Evolutionary conservation across 2,797 vertebrate species (phyloP).

Genomic region (Semotilus atromaculatus): DNA sequence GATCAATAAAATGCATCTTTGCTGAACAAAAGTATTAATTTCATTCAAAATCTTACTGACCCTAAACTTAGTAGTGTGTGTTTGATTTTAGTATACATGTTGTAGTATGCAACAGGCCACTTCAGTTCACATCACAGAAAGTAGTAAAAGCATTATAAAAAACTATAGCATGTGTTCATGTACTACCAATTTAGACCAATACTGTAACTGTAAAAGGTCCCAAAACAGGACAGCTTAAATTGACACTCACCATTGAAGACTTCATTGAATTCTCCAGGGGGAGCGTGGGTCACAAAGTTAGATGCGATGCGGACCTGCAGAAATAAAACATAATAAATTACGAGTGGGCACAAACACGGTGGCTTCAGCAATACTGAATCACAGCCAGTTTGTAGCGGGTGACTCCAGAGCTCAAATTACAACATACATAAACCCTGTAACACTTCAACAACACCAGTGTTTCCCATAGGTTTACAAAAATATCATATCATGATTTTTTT

Average conservation of each 20-base stretch:
- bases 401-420: constrained; percentile 15
- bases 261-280: constrained; percentile 98
- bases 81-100: background rate
- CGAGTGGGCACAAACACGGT: background rate
- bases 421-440: background rate
- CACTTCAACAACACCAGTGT: constrained; percentile 22
- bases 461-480: too few relatives aligned
- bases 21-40: background rate
- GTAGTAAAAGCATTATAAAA: background rate
- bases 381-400: background rate
- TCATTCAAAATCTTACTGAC: background rate
- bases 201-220: too few relatives aligned
- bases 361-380: background rate
- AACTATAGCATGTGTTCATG: background rate
- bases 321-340: constrained; percentile 14
- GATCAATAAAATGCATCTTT: background rate
- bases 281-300: constrained; percentile 97
- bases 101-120: background rate
- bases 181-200: background rate
- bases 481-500: too few relatives aligned
- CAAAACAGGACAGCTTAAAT: background rate
- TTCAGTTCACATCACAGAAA: background rate
- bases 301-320: constrained; percentile 95
- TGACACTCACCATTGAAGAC: constrained; percentile 94
- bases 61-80: background rate